These are phyloP conservation scores for Stenchaetothrips biformis DNA, from an alignment of 2,888 invertebrate species.

Conservation along the genomic window DNA sequence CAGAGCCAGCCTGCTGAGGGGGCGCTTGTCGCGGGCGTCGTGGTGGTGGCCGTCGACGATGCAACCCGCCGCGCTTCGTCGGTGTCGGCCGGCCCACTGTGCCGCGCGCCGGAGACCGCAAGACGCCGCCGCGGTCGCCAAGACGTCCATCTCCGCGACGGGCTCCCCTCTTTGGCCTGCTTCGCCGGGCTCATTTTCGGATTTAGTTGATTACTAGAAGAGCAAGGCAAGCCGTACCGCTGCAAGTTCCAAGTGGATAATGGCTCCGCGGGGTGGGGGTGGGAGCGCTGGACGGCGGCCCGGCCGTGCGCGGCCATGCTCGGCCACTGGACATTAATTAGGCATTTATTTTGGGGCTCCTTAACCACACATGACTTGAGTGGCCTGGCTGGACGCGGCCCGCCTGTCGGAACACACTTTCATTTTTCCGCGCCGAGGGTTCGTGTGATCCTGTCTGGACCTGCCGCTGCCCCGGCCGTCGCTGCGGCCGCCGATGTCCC, in stretches of 20 bases:
- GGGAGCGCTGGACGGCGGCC: neutral
- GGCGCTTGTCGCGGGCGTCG: no score
- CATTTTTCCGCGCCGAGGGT: neutral
- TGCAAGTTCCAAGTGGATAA: constrained; percentile 13
- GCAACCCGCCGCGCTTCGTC: no score
- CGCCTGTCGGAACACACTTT: neutral
- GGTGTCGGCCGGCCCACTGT: no score
- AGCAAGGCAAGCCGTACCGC: neutral
- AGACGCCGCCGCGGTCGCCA: no score
- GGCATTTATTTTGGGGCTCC: constrained; percentile 3
- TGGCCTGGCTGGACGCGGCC: neutral
- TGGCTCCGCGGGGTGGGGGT: neutral
- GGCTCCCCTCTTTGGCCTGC: neutral
- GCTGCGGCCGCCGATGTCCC: no score
- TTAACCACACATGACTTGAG: neutral
- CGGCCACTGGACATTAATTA: neutral
- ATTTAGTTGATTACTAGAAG: neutral
- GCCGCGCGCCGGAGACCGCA: no score
- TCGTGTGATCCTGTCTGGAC: neutral
- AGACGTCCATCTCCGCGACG: no score
- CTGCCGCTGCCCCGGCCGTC: neutral
- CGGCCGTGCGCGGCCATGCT: neutral
- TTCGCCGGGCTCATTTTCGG: constrained; percentile 6
- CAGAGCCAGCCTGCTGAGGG: no score
- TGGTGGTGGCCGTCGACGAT: no score